A percentile compares a stretch with the other conserved stretches of the same genome.
These are phyloP conservation scores for Sinelater perroti DNA, from an alignment of 2,888 invertebrate species.

Conservation along the genomic window DNA sequence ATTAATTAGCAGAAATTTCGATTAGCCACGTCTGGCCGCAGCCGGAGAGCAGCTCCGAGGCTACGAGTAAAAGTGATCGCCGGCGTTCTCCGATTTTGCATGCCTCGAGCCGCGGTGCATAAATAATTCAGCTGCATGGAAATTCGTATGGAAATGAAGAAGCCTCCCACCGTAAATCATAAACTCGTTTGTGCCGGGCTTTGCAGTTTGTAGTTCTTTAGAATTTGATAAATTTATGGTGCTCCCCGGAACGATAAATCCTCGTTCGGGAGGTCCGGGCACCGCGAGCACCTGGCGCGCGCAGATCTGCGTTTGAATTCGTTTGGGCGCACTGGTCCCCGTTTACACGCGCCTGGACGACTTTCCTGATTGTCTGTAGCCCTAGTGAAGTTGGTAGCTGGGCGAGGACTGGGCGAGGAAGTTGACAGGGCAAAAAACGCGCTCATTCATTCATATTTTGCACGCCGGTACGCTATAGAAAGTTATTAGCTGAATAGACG, in stretches of 20 bases:
- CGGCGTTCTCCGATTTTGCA: slow-evolving; percentile 16
- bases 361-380: no score
- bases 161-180: slow-evolving; percentile 16
- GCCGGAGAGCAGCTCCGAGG: no score
- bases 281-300: no score
- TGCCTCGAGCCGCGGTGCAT: slow-evolving; percentile 11
- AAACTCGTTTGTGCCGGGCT: slow-evolving; percentile 11
- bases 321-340: no score
- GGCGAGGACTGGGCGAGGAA: no score
- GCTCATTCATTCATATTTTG: slow-evolving; percentile 15
- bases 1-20: no score
- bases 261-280: no score
- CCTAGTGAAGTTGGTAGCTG: no score
- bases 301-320: no score
- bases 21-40: no score
- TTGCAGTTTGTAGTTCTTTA: slow-evolving; percentile 6
- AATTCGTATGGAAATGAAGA: slow-evolving; percentile 19
- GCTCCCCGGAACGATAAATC: not conserved
- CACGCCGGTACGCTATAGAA: slow-evolving; percentile 3
- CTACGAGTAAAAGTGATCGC: slow-evolving; percentile 21
- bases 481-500: slow-evolving; percentile 14
- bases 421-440: slow-evolving; percentile 1
- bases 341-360: no score
- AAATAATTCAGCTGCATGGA: slow-evolving; percentile 16
- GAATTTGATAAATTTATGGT: not conserved